Conservation (phyloP, 2,888 invertebrate genomes). For the Caenorhabditis angaria region DNA sequence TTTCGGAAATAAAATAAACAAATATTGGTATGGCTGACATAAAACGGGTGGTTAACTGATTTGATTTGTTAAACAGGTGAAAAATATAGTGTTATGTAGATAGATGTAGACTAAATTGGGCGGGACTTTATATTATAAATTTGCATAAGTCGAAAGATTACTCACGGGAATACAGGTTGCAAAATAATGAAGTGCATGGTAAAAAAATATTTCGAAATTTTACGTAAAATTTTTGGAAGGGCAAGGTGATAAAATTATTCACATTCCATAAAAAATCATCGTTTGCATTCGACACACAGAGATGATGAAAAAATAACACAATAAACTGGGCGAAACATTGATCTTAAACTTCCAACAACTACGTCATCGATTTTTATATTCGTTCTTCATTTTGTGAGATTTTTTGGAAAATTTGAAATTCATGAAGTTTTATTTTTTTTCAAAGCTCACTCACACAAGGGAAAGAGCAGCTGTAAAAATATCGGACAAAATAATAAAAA, state of each 20-base stretch:
- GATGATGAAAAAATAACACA: neutral
- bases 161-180: too few species aligned
- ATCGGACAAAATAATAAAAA: neutral
- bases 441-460: neutral
- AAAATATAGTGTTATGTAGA: too few species aligned
- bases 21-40: neutral
- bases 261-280: too few species aligned
- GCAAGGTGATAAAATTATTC: too few species aligned
- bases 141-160: too few species aligned
- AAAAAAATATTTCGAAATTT: too few species aligned
- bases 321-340: neutral
- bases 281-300: neutral
- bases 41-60: too few species aligned
- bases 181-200: too few species aligned
- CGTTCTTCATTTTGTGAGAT: neutral
- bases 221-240: too few species aligned
- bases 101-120: too few species aligned
- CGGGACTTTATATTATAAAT: too few species aligned
- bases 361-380: constrained; percentile 1
- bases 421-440: neutral
- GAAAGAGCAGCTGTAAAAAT: neutral
- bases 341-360: constrained; percentile 2
- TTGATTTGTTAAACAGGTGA: neutral
- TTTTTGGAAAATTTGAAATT: neutral
- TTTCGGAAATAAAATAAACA: neutral